Evolutionary conservation across 2,888 invertebrate genomes (phyloP).

Genomic region (Troides helena): DNA sequence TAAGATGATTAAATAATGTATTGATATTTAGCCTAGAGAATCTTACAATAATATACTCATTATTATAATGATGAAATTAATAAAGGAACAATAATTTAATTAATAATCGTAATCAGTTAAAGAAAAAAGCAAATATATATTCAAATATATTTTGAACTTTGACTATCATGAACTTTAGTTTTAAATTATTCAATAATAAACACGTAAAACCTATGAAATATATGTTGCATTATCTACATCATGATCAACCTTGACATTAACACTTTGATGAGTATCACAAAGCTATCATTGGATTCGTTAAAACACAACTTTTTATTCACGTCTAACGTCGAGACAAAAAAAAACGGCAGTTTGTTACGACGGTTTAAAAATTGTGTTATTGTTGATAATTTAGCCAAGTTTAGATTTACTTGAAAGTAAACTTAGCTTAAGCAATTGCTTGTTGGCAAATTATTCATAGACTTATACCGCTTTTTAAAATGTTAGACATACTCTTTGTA

Average conservation of each 20-base stretch:
- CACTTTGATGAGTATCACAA: slow-evolving; percentile 27
- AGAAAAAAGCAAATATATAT: background rate
- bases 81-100: background rate
- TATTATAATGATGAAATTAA: background rate
- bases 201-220: slow-evolving; percentile 19
- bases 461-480: too few relatives aligned
- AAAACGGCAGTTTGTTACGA: background rate
- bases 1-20: background rate
- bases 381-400: background rate
- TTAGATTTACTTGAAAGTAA: too few relatives aligned
- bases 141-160: background rate
- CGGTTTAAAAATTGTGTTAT: background rate
- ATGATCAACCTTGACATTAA: slow-evolving; percentile 29
- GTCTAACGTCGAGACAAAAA: slow-evolving; percentile 7
- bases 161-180: slow-evolving; percentile 15
- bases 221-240: slow-evolving; percentile 23
- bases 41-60: background rate
- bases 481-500: too few relatives aligned
- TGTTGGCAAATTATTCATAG: too few relatives aligned
- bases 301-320: slow-evolving; percentile 21
- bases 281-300: slow-evolving; percentile 25
- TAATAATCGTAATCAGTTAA: background rate
- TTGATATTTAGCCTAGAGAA: too few relatives aligned
- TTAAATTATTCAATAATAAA: slow-evolving; percentile 19
- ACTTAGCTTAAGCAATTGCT: too few relatives aligned